A percentile compares a stretch with the other conserved stretches of the same genome.
Evolutionary conservation across 2,113 vertebrate species (phyloP).

Genomic region (Agapornis roseicollis): DNA sequence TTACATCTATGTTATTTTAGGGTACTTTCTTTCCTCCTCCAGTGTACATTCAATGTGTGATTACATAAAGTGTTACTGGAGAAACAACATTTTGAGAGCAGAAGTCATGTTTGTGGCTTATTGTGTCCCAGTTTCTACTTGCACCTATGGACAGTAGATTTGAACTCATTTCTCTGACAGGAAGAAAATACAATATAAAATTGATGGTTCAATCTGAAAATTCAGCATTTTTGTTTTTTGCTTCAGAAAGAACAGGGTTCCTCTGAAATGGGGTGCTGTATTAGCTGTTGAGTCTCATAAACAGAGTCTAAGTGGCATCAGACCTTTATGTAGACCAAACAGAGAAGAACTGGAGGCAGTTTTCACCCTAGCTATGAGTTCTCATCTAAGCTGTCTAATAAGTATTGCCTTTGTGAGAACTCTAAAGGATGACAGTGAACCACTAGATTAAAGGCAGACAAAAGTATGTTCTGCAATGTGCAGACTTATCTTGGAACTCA

Average conservation of each 20-base stretch:
- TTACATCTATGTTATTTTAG: neutral
- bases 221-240: neutral
- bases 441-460: neutral
- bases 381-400: neutral
- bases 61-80: neutral
- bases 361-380: neutral
- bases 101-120: neutral
- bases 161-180: neutral
- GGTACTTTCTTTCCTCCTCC: neutral
- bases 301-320: neutral
- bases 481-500: neutral
- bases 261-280: neutral
- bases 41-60: neutral
- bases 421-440: neutral
- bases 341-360: neutral
- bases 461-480: neutral
- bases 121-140: neutral
- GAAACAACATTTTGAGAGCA: neutral
- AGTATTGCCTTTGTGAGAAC: neutral
- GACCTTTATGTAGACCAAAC: neutral
- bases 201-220: neutral
- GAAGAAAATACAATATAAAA: neutral
- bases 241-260: neutral
- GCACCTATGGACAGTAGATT: neutral
- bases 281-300: neutral